Evolutionary conservation across 2,113 vertebrate species (phyloP).

Genomic region (Eira barbara): DNA sequence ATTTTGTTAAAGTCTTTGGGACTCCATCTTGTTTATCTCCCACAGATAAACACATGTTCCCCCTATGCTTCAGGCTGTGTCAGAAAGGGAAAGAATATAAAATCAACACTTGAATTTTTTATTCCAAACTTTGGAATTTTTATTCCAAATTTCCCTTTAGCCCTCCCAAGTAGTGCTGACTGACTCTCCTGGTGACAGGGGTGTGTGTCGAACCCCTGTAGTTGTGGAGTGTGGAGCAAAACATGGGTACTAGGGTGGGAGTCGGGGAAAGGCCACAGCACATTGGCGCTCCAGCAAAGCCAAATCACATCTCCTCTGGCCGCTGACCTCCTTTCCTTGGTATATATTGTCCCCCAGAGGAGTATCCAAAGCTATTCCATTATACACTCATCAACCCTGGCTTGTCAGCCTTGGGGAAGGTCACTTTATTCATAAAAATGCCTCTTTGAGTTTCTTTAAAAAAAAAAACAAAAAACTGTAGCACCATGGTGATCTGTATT

Average conservation of each 20-base stretch:
- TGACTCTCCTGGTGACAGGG: conserved; percentile 66
- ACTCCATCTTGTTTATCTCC: conserved; percentile 84
- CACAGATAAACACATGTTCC: conserved; percentile 81
- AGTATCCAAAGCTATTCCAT: conserved; percentile 79
- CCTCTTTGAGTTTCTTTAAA: conserved; percentile 80
- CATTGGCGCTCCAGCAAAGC: conserved; percentile 72
- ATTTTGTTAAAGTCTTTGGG: conserved; percentile 88
- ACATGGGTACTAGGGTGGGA: conserved; percentile 46
- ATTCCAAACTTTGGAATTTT: conserved; percentile 75
- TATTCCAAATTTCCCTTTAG: conserved; percentile 74
- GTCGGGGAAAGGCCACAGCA: conserved; percentile 78
- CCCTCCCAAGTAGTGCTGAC: conserved; percentile 72
- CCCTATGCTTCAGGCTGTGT: conserved; percentile 78
- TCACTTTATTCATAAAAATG: conserved; percentile 87
- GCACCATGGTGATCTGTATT: conserved; percentile 88
- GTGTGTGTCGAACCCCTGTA: conserved; percentile 52
- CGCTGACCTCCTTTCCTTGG: conserved; percentile 62
- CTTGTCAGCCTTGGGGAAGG: conserved; percentile 84
- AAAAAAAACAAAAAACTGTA: conserved; percentile 80
- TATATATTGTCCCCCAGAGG: conserved; percentile 74
- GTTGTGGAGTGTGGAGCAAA: conserved; percentile 59
- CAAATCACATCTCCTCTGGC: conserved; percentile 70
- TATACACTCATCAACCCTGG: conserved; percentile 76
- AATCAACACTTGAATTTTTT: conserved; percentile 74
- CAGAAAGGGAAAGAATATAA: conserved; percentile 80